phyloP scores from a whole-genome alignment of 1,140 invertebrate genomes.

The Kradibia gibbosae region DNA sequence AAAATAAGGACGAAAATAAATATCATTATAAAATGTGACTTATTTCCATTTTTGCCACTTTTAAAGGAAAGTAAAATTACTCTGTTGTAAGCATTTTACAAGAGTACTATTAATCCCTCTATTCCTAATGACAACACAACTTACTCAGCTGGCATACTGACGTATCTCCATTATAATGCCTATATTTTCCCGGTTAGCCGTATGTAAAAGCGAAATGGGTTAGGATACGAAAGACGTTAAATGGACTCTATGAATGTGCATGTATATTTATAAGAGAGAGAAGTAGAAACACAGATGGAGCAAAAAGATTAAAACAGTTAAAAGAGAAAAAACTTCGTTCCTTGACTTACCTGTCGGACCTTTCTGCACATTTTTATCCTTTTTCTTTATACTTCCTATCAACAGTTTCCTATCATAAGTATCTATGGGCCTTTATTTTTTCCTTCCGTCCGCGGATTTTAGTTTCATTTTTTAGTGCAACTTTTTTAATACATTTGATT shows the following conservation, averaged over 20 bases:
- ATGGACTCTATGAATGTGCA: slow-evolving; percentile 54
- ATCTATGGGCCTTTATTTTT: not conserved
- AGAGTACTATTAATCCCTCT: slow-evolving; percentile 4
- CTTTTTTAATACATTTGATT: not conserved
- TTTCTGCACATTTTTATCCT: not conserved
- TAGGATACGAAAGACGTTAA: slow-evolving; percentile 55
- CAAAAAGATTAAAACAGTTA: slow-evolving; percentile 38
- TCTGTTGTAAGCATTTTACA: slow-evolving; percentile 35
- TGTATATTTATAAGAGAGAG: slow-evolving; percentile 5
- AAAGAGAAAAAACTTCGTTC: slow-evolving; percentile 11
- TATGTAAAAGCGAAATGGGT: slow-evolving; percentile 58
- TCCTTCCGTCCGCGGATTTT: not conserved
- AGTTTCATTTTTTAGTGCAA: not conserved
- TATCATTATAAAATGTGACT: not conserved
- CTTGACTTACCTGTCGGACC: slow-evolving; percentile 13
- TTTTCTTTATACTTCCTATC: slow-evolving; percentile 18
- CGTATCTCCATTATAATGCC: slow-evolving; percentile 42
- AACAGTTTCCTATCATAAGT: slow-evolving; percentile 2
- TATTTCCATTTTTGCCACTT: not conserved
- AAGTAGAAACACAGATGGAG: slow-evolving; percentile 40
- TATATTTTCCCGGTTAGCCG: slow-evolving; percentile 40
- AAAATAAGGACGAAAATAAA: not conserved
- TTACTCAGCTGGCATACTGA: slow-evolving; percentile 2
- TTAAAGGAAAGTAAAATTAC: slow-evolving; percentile 31
- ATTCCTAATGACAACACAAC: slow-evolving; percentile 18